A percentile compares a stretch with the other conserved stretches of the same genome.
phyloP scores from a whole-genome alignment of 2,888 invertebrate species.

The Eristalis arbustorum region DNA sequence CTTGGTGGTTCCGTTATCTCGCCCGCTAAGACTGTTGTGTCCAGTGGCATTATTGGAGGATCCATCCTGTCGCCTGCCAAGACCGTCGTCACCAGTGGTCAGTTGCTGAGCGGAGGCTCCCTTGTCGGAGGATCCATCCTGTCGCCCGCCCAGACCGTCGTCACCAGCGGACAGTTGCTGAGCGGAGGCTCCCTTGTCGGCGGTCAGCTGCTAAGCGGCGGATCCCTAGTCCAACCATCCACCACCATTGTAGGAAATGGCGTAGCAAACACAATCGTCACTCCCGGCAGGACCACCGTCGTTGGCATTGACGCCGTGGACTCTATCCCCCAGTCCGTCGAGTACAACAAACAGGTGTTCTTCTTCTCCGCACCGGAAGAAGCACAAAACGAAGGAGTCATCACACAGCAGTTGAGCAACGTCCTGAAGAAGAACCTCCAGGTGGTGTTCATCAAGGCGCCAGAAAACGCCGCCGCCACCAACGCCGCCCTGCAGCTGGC shows the following conservation, averaged over 20 bases:
- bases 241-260: background rate
- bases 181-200: background rate
- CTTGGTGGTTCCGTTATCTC: background rate
- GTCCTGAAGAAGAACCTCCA: conserved; percentile 74
- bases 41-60: background rate
- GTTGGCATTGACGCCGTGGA: conserved; percentile 41
- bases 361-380: conserved; percentile 75
- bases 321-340: conserved; percentile 42
- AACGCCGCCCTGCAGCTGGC: conserved; percentile 76
- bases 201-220: background rate
- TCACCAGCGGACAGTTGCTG: background rate
- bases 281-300: conserved; percentile 43
- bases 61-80: background rate
- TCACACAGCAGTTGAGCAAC: conserved; percentile 60
- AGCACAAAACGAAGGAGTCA: conserved; percentile 64
- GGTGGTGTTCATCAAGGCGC: conserved; percentile 78
- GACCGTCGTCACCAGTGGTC: background rate
- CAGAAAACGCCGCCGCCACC: conserved; percentile 77
- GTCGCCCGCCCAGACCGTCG: background rate
- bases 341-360: conserved; percentile 74
- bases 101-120: background rate
- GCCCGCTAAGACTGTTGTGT: background rate
- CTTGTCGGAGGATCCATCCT: background rate
- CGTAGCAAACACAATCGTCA: background rate
- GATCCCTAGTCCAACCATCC: background rate